Evolutionary conservation across 2,113 vertebrate species (phyloP), one percentile per base, ranked within the genome.

Genomic region (Oncorhynchus mykiss): DNA sequence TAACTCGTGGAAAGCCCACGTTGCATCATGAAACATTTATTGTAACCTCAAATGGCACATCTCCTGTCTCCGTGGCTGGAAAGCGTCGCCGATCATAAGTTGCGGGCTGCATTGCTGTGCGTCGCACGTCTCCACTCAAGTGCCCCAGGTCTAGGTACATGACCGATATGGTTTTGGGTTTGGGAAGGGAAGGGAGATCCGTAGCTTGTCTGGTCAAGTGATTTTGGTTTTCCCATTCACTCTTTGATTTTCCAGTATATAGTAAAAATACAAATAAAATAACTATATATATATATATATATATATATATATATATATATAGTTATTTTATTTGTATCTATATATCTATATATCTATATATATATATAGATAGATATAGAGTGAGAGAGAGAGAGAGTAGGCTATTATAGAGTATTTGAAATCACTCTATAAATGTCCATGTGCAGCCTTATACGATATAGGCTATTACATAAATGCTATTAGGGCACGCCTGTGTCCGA

Each of bases 71-170:
- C 24, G 71, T 65, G 72, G 57, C 67, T 27, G 51, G 67, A 34
- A 18, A 49, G 54, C 49, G 22, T 84, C 22, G 9, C 72, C 16
- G 27, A 51, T 49, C 25, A 31, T 57, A 65, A 65, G 11, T 13
- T 65, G 59, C 31, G 57, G 11, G 13, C 51, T 66, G 13, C 22
- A 5, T 67, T 34, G 29, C 66, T 13, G 66, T 22, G 0, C 13
- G 13, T 29, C 65, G 31, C 54, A 57, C 13, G 34, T 71, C 24
- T 20, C 31, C 59, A 54, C 27, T 62, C 31, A 71, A 11, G 29
- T 31, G 25, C 13, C 24, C 13, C 3, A 45, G 9, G 74, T 69
- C 48, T 70, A n/a, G 79, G 75, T 84, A 84, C 78, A 74, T 79
- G 72, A 83, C 70, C 39, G 67, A 51, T 49, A 71, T 54, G 14